Conservation (phyloP, 2,888 invertebrate species). For the Malthinus seriepunctatus region DNA sequence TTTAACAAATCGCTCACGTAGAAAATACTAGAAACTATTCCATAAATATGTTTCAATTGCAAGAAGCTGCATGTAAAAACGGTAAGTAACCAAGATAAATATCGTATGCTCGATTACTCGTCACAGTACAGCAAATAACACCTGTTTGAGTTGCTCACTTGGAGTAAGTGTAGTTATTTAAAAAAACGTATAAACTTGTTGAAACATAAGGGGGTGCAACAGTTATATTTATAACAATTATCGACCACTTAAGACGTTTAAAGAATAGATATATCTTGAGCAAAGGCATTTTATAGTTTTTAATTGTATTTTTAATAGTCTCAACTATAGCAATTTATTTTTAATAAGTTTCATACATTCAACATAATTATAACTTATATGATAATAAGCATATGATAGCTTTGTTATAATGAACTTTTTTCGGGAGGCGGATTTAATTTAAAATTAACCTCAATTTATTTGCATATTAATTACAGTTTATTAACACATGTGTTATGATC, state of each 20-base stretch:
- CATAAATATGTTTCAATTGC: conserved; percentile 9
- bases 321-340: neutral
- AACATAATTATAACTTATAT: conserved; percentile 5
- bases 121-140: conserved; percentile 5
- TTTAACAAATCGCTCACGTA: neutral
- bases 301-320: neutral
- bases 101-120: conserved; percentile 6
- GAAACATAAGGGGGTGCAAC: no score
- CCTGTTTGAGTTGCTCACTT: conserved; percentile 7
- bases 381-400: conserved; percentile 6
- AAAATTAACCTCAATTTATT: conserved; percentile 1
- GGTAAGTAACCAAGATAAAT: conserved; percentile 9
- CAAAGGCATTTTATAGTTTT: neutral
- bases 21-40: conserved; percentile 2
- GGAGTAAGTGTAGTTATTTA: no score
- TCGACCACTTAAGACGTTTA: no score
- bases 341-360: neutral
- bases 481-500: neutral
- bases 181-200: no score
- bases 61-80: conserved; percentile 6
- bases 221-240: no score
- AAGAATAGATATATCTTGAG: neutral
- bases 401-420: conserved; percentile 7
- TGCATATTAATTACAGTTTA: conserved; percentile 9
- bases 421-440: conserved; percentile 8